Evolutionary conservation across 2,797 vertebrate species (phyloP), one percentile per base, ranked within the genome.

Genomic region (Acanthurus leucopareius): DNA sequence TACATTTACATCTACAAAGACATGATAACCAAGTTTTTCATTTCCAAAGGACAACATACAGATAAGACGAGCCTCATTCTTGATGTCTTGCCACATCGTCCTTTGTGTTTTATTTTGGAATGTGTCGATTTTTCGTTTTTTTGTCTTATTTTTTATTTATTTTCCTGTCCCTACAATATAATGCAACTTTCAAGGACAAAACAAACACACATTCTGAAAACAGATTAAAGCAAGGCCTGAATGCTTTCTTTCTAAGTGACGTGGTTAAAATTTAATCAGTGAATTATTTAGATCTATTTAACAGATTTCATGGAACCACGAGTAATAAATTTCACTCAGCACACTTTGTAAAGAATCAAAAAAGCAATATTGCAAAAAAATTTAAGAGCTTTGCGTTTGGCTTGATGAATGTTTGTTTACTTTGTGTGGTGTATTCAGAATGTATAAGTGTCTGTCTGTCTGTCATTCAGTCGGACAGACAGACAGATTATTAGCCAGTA

Each of bases 121-220:
- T 10, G 10, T 15, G 53, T 42, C 19, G 11, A 8, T 15, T 57
- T 52, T 4, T 20, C 32, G 25, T 62, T 63, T 64, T 82, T 73
- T 28, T 58, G 7, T 35, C 3, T 25, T 1, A 35, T 35, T 35
- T 35, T 35, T 35, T 35, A 32, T 35, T 35, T 35, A 35, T 35
- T 35, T 35, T 35, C 32, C 28, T 49, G 57, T 32, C 76, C 17
- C n/a, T 45, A 7, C 10, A 19, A 45, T 25, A 69, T 85, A 70
- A 79, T 60, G 35, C 47, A 75, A 63, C 65, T 19, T n/a, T 73
- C 60, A 86, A 80, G 71, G 69, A 82, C 67, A 75, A 77, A 67
- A 65, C 4, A 64, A 57, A 62, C 38, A 19, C 32, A 64, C 38
- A 32, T 62, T 64, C 52, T 16, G 49, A 57, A 79, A 59, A 32